These are phyloP conservation scores for Lampris megalopsis DNA, from an alignment of 2,113 vertebrate genomes.

Conservation along the genomic window DNA sequence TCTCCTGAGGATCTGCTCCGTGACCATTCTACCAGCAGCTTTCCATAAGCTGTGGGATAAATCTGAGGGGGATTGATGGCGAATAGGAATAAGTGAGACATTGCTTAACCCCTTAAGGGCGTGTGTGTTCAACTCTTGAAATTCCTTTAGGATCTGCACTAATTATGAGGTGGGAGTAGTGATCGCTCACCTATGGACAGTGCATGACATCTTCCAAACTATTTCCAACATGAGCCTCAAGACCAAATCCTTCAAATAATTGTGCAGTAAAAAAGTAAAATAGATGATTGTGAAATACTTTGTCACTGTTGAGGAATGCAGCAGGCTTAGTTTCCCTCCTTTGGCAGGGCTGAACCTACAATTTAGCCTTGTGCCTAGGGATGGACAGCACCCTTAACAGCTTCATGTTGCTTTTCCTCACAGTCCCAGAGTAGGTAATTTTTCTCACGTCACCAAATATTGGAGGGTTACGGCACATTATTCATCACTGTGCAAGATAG, in stretches of 20 bases:
- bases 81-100: too few species aligned
- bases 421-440: not conserved
- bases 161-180: not conserved
- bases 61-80: not conserved
- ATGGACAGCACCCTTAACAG: not conserved
- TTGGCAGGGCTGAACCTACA: not conserved
- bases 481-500: not conserved
- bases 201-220: not conserved
- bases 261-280: not conserved
- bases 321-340: slow-evolving; percentile 3
- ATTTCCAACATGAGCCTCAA: not conserved
- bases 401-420: not conserved
- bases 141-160: too few species aligned
- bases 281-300: slow-evolving; percentile 38
- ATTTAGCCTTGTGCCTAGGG: slow-evolving; percentile 23
- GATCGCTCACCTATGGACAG: not conserved
- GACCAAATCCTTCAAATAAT: not conserved
- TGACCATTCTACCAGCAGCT: too few species aligned
- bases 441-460: not conserved
- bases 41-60: not conserved
- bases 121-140: too few species aligned
- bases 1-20: too few species aligned
- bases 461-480: not conserved
- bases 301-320: slow-evolving; percentile 48
- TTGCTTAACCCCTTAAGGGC: too few species aligned